phyloP scores from a whole-genome alignment of 2,113 vertebrate species.

The Laticauda laticaudata region DNA sequence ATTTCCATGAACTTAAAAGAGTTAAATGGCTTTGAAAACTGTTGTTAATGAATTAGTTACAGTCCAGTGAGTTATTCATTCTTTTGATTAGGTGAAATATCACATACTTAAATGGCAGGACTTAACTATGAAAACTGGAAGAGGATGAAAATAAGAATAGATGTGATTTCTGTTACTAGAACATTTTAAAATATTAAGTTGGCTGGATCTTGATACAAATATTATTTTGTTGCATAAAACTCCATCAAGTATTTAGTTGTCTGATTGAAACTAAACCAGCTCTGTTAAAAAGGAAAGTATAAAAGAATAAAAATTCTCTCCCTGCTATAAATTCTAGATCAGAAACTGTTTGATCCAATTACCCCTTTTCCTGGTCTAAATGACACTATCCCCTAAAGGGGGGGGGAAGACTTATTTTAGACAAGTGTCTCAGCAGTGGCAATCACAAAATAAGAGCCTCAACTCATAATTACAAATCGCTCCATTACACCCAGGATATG shows the following conservation, averaged over 20 bases:
- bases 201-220: background rate
- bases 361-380: background rate
- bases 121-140: background rate
- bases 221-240: background rate
- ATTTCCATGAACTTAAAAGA: background rate
- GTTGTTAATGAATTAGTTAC: background rate
- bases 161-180: background rate
- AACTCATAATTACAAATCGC: background rate
- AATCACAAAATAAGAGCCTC: background rate
- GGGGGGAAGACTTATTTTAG: background rate
- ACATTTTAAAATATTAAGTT: background rate
- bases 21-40: background rate
- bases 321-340: background rate
- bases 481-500: background rate
- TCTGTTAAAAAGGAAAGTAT: background rate
- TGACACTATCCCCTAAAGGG: background rate
- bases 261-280: background rate
- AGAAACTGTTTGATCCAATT: background rate
- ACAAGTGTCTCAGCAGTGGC: background rate
- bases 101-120: background rate
- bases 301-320: background rate
- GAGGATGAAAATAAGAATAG: background rate
- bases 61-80: background rate
- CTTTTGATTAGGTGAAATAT: background rate
- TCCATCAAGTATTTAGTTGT: background rate